Conservation (phyloP, 2,113 vertebrate genomes). For the Platanista minor region DNA sequence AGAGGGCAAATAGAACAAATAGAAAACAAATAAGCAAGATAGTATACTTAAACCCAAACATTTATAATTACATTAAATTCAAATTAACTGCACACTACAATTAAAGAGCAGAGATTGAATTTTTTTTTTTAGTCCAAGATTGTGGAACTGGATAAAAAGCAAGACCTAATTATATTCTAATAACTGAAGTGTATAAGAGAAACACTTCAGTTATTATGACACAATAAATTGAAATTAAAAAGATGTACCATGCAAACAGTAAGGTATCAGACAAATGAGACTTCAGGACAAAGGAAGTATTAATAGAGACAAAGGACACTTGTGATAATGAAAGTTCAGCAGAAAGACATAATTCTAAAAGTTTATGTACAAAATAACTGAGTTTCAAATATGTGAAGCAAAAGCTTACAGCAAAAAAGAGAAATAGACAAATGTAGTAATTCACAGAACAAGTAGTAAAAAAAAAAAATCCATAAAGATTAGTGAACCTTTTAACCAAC, state of each 20-base stretch:
- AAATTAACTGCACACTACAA: background rate
- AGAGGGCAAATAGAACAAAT: background rate
- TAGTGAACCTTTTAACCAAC: background rate
- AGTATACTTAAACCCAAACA: background rate
- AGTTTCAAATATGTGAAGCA: constrained; percentile 13
- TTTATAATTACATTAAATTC: background rate
- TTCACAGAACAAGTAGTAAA: background rate
- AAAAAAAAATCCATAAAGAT: background rate
- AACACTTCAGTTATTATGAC: background rate
- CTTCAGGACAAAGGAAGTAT: background rate
- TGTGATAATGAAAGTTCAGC: background rate
- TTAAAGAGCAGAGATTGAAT: background rate
- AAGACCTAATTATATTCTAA: background rate
- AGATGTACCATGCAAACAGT: background rate
- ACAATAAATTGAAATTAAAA: background rate
- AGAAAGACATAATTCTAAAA: background rate
- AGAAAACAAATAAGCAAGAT: background rate
- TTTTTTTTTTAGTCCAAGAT: background rate
- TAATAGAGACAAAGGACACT: background rate
- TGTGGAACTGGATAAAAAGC: background rate
- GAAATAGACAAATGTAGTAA: background rate
- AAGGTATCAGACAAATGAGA: background rate
- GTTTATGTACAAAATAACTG: background rate
- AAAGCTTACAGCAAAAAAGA: background rate
- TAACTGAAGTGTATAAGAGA: background rate